Evolutionary conservation across 2,113 vertebrate species (phyloP).

Genomic region (Coptodon rendalli): DNA sequence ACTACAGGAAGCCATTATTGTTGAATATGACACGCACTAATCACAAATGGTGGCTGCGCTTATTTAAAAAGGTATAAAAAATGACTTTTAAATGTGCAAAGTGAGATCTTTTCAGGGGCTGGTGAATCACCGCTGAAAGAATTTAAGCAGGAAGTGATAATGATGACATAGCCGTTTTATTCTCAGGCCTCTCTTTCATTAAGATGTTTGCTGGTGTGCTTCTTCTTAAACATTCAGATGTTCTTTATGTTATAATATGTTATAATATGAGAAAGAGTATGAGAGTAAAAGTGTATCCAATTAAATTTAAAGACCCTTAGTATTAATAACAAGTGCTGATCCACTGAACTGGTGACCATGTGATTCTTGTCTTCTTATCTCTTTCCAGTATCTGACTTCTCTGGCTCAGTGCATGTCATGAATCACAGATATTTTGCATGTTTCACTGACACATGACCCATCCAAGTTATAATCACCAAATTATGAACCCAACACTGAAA

Average conservation of each 20-base stretch:
- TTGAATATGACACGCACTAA: rapidly evolving
- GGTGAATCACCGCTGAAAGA: neutral
- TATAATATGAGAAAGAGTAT: neutral
- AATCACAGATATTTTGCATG: neutral
- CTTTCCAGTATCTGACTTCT: neutral
- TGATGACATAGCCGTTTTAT: neutral
- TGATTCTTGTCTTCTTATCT: neutral
- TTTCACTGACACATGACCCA: neutral
- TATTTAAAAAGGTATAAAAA: neutral
- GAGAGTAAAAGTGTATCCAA: neutral
- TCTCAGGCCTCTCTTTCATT: neutral
- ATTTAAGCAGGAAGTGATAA: neutral
- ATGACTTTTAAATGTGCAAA: neutral
- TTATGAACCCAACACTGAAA: neutral
- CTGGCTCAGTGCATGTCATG: neutral
- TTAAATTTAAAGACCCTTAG: neutral
- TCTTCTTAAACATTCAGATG: neutral
- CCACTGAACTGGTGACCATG: neutral
- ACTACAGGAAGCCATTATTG: neutral
- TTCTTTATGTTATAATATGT: neutral
- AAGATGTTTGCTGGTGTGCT: neutral
- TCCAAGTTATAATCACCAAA: neutral
- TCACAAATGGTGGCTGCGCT: rapidly evolving
- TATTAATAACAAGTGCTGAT: neutral
- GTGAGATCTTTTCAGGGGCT: neutral